phyloP scores from a whole-genome alignment of 2,888 invertebrate genomes.

The Frankliniella fusca region DNA sequence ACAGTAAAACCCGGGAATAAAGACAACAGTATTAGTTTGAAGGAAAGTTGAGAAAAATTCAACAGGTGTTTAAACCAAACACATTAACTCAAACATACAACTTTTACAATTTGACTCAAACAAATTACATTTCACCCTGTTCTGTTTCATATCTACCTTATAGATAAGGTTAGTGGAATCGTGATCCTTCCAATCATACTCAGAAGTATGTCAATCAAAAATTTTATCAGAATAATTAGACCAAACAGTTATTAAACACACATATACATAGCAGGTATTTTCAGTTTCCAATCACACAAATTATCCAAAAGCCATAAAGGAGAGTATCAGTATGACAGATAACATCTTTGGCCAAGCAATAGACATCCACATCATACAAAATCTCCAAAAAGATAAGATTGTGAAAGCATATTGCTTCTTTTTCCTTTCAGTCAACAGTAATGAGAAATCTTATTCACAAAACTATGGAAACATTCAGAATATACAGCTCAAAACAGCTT shows the following conservation, averaged over 20 bases:
- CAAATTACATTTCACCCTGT: neutral
- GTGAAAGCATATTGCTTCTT: neutral
- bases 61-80: neutral
- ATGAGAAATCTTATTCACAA: neutral
- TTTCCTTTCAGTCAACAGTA: conserved; percentile 1
- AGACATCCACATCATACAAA: too few species aligned
- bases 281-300: too few species aligned
- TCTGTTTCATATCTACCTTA: neutral
- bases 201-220: neutral
- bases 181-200: too few species aligned
- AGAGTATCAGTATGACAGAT: too few species aligned
- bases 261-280: too few species aligned
- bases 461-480: neutral
- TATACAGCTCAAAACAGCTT: neutral
- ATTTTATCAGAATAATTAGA: neutral
- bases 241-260: too few species aligned
- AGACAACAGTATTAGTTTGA: neutral
- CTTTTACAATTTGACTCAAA: neutral
- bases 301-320: too few species aligned
- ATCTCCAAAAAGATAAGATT: neutral
- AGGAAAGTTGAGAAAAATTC: neutral
- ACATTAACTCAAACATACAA: neutral
- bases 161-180: too few species aligned
- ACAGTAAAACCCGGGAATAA: neutral
- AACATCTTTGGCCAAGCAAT: too few species aligned